These are phyloP conservation scores for Drosophila oshimai DNA, from an alignment of 1,140 invertebrate genomes.

Conservation along the genomic window DNA sequence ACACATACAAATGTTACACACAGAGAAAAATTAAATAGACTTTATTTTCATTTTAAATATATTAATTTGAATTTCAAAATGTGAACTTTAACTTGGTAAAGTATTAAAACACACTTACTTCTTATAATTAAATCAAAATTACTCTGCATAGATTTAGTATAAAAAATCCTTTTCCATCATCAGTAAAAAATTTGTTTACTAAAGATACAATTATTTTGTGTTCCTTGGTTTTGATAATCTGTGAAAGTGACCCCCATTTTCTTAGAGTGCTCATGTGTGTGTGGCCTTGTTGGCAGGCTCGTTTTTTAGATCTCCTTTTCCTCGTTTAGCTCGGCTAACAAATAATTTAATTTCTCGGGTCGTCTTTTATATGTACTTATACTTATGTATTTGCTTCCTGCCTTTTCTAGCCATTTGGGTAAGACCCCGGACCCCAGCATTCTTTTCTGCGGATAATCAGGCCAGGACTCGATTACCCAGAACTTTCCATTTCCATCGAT, in stretches of 20 bases:
- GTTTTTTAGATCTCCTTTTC: constrained; percentile 50
- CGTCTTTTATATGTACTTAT: constrained; percentile 36
- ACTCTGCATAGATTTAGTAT: too few relatives aligned
- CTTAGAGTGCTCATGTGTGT: constrained; percentile 5
- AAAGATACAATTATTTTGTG: too few relatives aligned
- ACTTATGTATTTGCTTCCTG: neutral
- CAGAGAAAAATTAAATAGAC: neutral
- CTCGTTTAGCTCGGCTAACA: constrained; percentile 46
- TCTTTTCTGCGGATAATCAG: constrained; percentile 10
- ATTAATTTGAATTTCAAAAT: too few relatives aligned
- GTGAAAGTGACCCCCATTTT: neutral
- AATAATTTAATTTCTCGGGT: constrained; percentile 76
- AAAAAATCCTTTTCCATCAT: too few relatives aligned
- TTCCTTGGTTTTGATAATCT: too few relatives aligned
- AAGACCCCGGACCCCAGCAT: neutral
- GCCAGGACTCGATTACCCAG: neutral
- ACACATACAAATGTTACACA: constrained; percentile 2
- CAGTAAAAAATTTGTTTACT: too few relatives aligned
- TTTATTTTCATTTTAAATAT: too few relatives aligned
- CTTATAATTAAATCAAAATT: too few relatives aligned
- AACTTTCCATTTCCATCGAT: constrained; percentile 23
- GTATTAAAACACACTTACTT: too few relatives aligned
- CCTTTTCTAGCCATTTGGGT: constrained; percentile 9
- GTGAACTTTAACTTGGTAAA: too few relatives aligned
- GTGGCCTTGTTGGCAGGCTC: constrained; percentile 72